Conservation (phyloP, 2,888 invertebrate species). For the Tricholauxania praeusta region DNA sequence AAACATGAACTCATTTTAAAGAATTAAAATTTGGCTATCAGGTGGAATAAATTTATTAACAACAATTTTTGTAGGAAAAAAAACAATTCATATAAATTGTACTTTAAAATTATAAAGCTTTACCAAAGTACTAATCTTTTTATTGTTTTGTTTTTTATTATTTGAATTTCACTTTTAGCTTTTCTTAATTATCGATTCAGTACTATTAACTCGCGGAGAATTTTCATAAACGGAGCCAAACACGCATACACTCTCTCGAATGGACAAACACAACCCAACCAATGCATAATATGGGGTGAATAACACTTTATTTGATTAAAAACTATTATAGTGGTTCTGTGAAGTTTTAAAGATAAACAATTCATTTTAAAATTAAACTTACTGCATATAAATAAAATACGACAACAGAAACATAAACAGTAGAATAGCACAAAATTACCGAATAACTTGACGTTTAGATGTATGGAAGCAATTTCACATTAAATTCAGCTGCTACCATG, state of each 20-base stretch:
- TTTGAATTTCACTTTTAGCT: slow-evolving; percentile 24
- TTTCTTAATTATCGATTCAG: slow-evolving; percentile 17
- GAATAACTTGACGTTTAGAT: no score
- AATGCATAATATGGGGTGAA: slow-evolving; percentile 48
- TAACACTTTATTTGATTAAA: slow-evolving; percentile 53
- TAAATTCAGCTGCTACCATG: no score
- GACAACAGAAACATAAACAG: background rate
- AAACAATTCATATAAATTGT: no score
- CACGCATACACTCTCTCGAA: slow-evolving; percentile 5
- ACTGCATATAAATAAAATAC: background rate
- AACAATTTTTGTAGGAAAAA: no score
- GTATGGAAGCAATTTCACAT: no score
- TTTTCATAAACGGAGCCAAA: background rate
- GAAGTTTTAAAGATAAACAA: slow-evolving; percentile 31
- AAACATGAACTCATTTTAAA: no score
- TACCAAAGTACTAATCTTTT: no score
- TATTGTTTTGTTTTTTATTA: slow-evolving; percentile 18
- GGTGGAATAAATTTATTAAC: no score
- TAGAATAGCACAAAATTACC: no score
- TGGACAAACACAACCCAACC: background rate
- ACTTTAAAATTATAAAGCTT: no score
- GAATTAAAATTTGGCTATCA: no score
- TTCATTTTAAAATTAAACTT: slow-evolving; percentile 8
- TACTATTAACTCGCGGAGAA: slow-evolving; percentile 21
- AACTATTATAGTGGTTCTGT: slow-evolving; percentile 22